Percentiles rank a stretch among this genome's conserved stretches.
Conservation (phyloP, 2,113 vertebrate species). For the Misgurnus anguillicaudatus region DNA sequence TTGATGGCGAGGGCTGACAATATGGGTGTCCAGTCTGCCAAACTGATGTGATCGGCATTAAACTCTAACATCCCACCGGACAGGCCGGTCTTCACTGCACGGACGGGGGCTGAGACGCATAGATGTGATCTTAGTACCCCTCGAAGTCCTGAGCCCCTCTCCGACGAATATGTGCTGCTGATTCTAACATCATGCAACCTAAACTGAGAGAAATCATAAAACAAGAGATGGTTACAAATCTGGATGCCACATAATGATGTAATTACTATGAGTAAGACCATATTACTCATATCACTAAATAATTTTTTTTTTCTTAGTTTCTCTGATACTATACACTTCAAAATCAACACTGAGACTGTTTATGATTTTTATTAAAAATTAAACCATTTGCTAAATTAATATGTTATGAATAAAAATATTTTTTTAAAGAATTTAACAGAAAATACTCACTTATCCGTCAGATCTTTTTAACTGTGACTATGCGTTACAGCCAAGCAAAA, state of each 20-base stretch:
- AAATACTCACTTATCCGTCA: background rate
- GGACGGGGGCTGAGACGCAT: conserved; percentile 80
- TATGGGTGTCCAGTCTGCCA: conserved; percentile 85
- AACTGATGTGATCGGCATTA: conserved; percentile 82
- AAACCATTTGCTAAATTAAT: no score
- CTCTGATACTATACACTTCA: no score
- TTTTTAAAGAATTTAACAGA: no score
- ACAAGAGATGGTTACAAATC: no score
- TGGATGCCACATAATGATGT: no score
- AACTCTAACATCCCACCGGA: conserved; percentile 80
- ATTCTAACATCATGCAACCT: conserved; percentile 78
- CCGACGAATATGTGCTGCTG: conserved; percentile 77
- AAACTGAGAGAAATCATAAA: background rate
- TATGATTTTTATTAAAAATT: no score
- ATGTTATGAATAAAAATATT: background rate
- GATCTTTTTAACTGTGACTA: background rate
- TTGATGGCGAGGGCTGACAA: conserved; percentile 81
- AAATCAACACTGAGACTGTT: no score
- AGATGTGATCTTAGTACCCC: conserved; percentile 85
- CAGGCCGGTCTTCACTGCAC: conserved; percentile 74
- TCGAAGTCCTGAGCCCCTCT: conserved; percentile 82
- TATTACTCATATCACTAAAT: no score
- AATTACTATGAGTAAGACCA: no score
- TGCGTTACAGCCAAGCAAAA: background rate
- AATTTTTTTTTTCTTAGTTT: no score